Evolutionary conservation across 2,797 vertebrate genomes (phyloP).

Genomic region (Tinamus major): DNA sequence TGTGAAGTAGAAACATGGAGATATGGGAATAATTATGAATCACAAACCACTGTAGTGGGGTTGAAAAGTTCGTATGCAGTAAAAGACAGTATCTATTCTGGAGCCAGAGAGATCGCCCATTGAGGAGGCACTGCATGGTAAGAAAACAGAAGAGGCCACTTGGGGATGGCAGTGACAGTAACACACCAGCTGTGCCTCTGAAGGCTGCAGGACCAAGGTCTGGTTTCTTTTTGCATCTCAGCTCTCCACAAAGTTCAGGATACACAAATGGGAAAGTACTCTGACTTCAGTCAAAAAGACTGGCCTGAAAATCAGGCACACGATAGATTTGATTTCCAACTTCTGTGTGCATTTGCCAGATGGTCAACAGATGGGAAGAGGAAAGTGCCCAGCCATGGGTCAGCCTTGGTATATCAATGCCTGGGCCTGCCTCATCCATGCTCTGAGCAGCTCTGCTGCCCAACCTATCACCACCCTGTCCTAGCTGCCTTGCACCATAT

Average conservation of each 20-base stretch:
- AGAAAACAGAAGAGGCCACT: neutral
- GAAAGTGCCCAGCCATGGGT: neutral
- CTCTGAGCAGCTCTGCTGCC: neutral
- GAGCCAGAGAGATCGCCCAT: neutral
- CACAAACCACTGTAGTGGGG: neutral
- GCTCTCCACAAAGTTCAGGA: neutral
- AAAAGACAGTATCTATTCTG: neutral
- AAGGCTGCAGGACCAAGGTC: neutral
- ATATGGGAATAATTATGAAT: rapidly evolving
- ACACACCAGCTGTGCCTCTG: neutral
- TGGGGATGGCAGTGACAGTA: neutral
- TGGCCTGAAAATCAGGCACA: neutral
- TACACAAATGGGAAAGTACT: neutral
- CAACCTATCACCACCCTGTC: neutral
- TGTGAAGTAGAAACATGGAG: neutral
- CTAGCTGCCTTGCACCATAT: neutral
- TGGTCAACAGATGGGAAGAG: neutral
- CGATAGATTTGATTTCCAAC: neutral
- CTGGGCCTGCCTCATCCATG: neutral
- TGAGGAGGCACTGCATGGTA: rapidly evolving
- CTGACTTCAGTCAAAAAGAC: neutral
- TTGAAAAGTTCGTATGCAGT: neutral
- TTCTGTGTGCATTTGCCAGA: neutral
- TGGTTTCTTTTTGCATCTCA: neutral
- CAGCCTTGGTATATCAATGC: neutral